phyloP scores from a whole-genome alignment of 2,113 vertebrate species.

The Oreochromis aureus region DNA sequence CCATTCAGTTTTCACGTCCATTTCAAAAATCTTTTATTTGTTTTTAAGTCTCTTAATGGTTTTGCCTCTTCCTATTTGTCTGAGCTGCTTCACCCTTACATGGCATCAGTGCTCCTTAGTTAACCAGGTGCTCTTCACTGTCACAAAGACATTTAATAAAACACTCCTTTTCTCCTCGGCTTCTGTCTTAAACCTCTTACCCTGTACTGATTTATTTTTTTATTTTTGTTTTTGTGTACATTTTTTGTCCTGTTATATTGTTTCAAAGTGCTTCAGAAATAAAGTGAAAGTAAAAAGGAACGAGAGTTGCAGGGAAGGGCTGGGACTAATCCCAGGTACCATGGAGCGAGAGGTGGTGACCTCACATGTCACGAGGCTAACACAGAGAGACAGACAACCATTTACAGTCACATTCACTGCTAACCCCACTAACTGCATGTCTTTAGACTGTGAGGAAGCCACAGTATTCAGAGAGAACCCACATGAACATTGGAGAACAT shows the following conservation, averaged over 20 bases:
- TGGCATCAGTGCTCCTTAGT: neutral
- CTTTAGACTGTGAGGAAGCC: neutral
- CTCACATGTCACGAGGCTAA: neutral
- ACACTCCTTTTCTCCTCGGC: neutral
- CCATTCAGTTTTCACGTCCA: neutral
- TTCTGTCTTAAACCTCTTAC: neutral
- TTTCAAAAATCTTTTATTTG: too few species aligned
- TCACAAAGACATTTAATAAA: neutral
- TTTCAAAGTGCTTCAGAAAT: neutral
- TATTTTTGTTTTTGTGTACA: fast-evolving
- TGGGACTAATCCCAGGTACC: neutral
- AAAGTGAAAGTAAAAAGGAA: neutral
- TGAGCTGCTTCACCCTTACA: neutral
- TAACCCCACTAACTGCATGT: neutral
- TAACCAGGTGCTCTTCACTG: neutral
- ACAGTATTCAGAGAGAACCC: too few species aligned
- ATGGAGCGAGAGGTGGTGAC: neutral
- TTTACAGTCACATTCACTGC: neutral
- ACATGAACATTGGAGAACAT: too few species aligned
- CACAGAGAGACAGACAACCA: neutral
- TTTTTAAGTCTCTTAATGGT: neutral
- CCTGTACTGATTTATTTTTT: neutral
- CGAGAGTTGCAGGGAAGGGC: neutral
- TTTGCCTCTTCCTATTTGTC: neutral
- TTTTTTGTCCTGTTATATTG: neutral